These are phyloP conservation scores for Mythimna loreyi DNA, from an alignment of 2,888 invertebrate species.

Conservation along the genomic window DNA sequence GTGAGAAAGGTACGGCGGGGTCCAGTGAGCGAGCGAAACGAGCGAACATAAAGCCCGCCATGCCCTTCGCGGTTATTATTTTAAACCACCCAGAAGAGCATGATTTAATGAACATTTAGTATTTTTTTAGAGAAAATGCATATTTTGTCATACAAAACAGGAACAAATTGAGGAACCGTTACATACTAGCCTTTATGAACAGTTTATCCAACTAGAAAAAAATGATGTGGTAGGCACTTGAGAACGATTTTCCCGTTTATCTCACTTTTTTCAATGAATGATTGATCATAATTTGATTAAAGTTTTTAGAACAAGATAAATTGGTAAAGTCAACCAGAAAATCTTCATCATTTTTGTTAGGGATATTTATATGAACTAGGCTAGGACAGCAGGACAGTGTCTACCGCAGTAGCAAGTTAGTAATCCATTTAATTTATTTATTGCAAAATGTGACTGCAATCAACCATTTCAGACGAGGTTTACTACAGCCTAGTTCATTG, in stretches of 20 bases:
- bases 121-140: too few relatives aligned
- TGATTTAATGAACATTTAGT: too few relatives aligned
- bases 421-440: neutral
- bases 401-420: neutral
- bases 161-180: too few relatives aligned
- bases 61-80: too few relatives aligned
- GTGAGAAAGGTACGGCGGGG: too few relatives aligned
- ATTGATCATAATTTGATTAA: neutral
- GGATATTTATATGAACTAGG: neutral
- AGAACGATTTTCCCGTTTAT: neutral
- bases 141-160: too few relatives aligned
- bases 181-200: too few relatives aligned
- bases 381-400: neutral
- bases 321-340: neutral
- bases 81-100: too few relatives aligned
- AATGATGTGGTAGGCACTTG: neutral
- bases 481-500: constrained; percentile 5
- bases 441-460: neutral
- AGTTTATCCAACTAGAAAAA: too few relatives aligned
- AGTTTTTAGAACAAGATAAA: neutral
- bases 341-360: too few relatives aligned
- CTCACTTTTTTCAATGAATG: neutral
- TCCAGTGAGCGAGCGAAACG: too few relatives aligned
- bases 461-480: neutral
- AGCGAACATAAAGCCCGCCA: too few relatives aligned